These are phyloP conservation scores for Muricea muricata DNA, from an alignment of 92 coral and sea anemone genomes.

Conservation along the genomic window DNA sequence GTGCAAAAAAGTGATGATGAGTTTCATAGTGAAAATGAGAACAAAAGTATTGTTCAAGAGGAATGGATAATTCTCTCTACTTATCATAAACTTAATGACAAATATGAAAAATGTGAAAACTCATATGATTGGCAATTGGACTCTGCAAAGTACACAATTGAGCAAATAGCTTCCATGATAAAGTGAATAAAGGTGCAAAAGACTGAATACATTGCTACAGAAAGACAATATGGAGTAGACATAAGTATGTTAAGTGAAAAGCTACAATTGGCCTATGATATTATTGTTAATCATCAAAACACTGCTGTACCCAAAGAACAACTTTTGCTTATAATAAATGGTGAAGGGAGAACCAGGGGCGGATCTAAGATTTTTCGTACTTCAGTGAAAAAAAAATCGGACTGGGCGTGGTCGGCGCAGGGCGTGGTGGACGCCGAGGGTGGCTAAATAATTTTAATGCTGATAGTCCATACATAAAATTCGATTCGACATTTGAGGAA, in stretches of 20 bases:
- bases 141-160: background rate
- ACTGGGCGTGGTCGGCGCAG: too few species aligned
- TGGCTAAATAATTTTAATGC: too few species aligned
- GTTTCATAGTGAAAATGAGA: background rate
- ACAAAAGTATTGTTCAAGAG: background rate
- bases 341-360: too few species aligned
- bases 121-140: background rate
- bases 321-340: constrained; percentile 57
- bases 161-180: background rate
- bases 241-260: background rate
- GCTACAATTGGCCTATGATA: constrained; percentile 8
- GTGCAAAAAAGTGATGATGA: background rate
- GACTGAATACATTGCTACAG: background rate
- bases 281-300: background rate
- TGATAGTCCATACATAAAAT: too few species aligned
- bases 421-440: too few species aligned
- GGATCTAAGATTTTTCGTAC: too few species aligned
- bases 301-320: constrained; percentile 41
- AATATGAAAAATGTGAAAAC: background rate
- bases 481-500: too few species aligned
- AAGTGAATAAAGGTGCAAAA: background rate
- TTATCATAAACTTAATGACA: background rate
- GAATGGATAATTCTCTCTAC: constrained; percentile 2
- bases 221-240: background rate
- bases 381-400: too few species aligned